These are phyloP conservation scores for Dipodomys stephensi DNA, from an alignment of 2,113 vertebrate genomes.

Conservation along the genomic window DNA sequence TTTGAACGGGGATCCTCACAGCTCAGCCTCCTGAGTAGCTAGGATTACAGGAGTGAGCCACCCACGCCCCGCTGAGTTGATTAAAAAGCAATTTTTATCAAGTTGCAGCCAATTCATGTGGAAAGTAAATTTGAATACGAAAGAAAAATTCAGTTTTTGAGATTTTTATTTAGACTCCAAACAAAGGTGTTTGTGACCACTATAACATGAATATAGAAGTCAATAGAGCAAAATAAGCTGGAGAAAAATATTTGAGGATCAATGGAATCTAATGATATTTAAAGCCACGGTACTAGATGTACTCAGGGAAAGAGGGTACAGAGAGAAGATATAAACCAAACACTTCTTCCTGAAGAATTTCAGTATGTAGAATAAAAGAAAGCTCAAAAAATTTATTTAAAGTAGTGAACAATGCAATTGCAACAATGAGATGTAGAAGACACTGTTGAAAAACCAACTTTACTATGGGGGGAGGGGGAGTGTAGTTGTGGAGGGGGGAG, in stretches of 20 bases:
- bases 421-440: too few species aligned
- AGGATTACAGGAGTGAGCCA: too few species aligned
- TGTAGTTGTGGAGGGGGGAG: too few species aligned
- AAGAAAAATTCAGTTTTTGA: too few species aligned
- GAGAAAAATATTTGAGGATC: background rate
- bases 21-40: too few species aligned
- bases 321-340: background rate
- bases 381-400: background rate
- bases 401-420: background rate
- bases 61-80: background rate
- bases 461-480: too few species aligned
- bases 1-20: too few species aligned
- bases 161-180: too few species aligned
- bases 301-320: background rate
- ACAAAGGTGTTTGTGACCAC: background rate
- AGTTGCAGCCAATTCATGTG: too few species aligned
- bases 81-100: too few species aligned
- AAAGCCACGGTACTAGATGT: background rate
- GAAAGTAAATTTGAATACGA: too few species aligned
- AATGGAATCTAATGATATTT: background rate
- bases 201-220: background rate
- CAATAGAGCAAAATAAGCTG: background rate
- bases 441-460: too few species aligned
- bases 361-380: conserved; percentile 3
- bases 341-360: background rate